Base-by-base conservation (phyloP, 1,140 invertebrate species). In the Helicoverpa zea region DNA sequence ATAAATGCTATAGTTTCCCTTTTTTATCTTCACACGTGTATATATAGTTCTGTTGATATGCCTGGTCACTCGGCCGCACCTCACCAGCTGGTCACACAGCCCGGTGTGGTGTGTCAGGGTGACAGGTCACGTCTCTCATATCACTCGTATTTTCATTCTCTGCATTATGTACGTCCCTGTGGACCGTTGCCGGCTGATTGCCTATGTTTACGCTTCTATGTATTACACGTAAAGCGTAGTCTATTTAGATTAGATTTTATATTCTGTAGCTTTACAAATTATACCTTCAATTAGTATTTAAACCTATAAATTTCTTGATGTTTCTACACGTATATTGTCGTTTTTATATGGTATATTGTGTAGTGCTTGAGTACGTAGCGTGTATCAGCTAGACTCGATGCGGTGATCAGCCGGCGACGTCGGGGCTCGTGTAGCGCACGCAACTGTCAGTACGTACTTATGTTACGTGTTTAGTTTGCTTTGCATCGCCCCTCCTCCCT, bases 401-500 rank as follows among this genome's bases (percentile, higher is more conserved):
- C 13, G 75, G 61, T 14, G 63, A 58, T 43, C 49, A 30, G 63
- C 63, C 58, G 59, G 49, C 75, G 35, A 61, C 30, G 59, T 18
- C 3, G 3, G 30, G 47, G 2, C 51, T 35, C 29, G 82, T 84
- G 82, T 80, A 84, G 83, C 83, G 85, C 83, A 86, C 81, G 72
- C 81, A 73, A 18, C 56, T 43, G 74, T 88, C 85, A 64, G 72
- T 87, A 47, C 47, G 58, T 76, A 58, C 52, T 5, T 23, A 83
- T 70, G 16, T 58, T 72, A 81, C 72, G 61, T 81, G 76, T 88
- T 87, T 85, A 81, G 81, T 86, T 85, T 59, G 84, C 86, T 89
- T 89, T 77, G 89, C 87, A 86, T 87, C 77, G 81, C 83, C 83
- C 86, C 78, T 81, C 76, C 83, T 66, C 77, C 66, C 82, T 80